These are phyloP conservation scores for Probaryconus sp. DNA, from an alignment of 1,140 invertebrate species.

Conservation along the genomic window DNA sequence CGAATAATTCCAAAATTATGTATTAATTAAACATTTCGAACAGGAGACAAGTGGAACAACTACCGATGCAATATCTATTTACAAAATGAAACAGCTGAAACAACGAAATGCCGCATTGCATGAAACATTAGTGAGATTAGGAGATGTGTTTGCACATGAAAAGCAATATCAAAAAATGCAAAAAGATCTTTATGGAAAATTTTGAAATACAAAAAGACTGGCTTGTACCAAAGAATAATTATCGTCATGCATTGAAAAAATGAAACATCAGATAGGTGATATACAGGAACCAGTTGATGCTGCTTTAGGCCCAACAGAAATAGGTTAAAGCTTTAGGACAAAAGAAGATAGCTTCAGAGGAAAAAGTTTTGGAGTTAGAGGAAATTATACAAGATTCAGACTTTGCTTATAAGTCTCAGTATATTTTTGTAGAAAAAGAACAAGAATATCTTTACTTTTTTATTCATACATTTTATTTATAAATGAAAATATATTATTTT, in stretches of 20 bases:
- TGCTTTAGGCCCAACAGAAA: conserved; percentile 98
- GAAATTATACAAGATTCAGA: conserved; percentile 93
- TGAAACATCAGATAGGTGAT: conserved; percentile 93
- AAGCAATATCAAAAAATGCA: conserved; percentile 94
- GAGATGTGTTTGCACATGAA: conserved; percentile 95
- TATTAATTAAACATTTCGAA: too few species aligned
- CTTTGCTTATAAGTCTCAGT: conserved; percentile 79
- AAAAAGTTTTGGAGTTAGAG: conserved; percentile 91
- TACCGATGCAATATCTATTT: conserved; percentile 81
- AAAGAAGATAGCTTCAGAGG: conserved; percentile 96
- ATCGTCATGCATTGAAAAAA: conserved; percentile 86
- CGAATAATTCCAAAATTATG: too few species aligned
- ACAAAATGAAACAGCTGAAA: conserved; percentile 95
- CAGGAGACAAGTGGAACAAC: conserved; percentile 67
- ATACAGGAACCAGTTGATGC: conserved; percentile 98
- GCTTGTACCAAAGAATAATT: conserved; percentile 92
- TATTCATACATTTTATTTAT: too few species aligned
- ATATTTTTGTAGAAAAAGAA: neutral
- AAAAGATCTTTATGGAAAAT: conserved; percentile 94
- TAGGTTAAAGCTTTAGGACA: conserved; percentile 97
- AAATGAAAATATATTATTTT: conserved; percentile 15
- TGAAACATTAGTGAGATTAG: conserved; percentile 94
- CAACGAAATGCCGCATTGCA: conserved; percentile 94
- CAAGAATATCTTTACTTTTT: neutral
- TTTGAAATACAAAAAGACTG: conserved; percentile 90